Conservation (phyloP, 37 sponge, comb jelly and placozoan genomes). For the Lycopodina hypogea region DNA sequence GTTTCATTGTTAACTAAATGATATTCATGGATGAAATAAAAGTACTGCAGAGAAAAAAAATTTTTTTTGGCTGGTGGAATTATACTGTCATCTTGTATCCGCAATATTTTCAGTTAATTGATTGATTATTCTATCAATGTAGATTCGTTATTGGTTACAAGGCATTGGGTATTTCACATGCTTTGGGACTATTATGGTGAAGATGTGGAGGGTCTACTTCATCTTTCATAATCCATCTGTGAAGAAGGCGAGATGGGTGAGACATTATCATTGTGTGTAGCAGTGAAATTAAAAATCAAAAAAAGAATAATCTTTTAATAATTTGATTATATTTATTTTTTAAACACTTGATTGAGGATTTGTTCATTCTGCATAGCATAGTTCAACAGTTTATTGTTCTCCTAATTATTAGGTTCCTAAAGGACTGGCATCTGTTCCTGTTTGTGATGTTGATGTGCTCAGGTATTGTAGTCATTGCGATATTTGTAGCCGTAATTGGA, state of each 20-base stretch:
- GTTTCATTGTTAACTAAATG: too few relatives aligned
- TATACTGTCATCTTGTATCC: too few relatives aligned
- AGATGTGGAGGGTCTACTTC: conserved; percentile 51
- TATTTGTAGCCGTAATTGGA: conserved; percentile 7
- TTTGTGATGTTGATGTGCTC: conserved; percentile 6
- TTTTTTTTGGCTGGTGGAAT: too few relatives aligned
- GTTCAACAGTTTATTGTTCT: not conserved
- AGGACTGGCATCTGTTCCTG: conserved; percentile 51
- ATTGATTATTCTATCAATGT: too few relatives aligned
- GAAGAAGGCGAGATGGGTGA: conserved; percentile 20
- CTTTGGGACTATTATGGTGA: conserved; percentile 47
- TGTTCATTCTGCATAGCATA: too few relatives aligned
- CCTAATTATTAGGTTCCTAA: not conserved
- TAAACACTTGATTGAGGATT: too few relatives aligned
- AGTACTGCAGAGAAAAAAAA: too few relatives aligned
- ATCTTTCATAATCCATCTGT: conserved; percentile 39
- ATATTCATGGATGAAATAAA: too few relatives aligned
- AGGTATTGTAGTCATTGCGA: not conserved
- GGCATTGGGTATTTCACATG: conserved; percentile 27
- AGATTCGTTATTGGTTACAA: conserved; percentile 37
- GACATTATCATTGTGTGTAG: too few relatives aligned
- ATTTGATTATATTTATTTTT: too few relatives aligned
- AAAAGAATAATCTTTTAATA: too few relatives aligned
- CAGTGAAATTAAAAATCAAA: not conserved
- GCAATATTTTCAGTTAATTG: too few relatives aligned